Conservation (phyloP, 1,140 invertebrate genomes). For the Amyelois transitella region DNA sequence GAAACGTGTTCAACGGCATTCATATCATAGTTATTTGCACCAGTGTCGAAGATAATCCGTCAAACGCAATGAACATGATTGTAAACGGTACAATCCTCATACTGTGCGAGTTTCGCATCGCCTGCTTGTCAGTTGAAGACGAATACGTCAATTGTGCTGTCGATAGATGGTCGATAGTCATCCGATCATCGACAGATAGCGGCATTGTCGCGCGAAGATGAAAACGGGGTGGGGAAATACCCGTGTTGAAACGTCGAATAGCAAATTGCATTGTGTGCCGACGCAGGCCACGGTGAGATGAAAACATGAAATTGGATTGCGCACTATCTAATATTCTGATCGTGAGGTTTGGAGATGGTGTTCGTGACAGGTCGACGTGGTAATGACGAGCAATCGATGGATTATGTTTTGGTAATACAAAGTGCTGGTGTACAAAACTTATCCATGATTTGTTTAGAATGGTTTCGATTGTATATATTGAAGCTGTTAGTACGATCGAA, state of each 20-base stretch:
- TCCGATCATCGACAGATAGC: constrained; percentile 15
- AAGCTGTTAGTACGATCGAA: too few relatives aligned
- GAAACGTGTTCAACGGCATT: too few relatives aligned
- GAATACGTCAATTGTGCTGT: constrained; percentile 10
- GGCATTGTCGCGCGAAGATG: constrained; percentile 23
- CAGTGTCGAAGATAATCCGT: too few relatives aligned
- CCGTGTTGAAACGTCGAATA: constrained; percentile 47
- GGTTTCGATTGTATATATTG: background rate
- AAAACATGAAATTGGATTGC: constrained; percentile 57
- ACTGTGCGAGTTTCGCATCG: constrained; percentile 10
- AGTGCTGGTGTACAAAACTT: background rate
- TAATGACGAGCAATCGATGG: background rate
- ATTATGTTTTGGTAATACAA: background rate
- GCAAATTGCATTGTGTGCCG: constrained; percentile 52
- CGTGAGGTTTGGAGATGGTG: constrained; percentile 53
- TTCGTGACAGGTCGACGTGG: constrained; percentile 35
- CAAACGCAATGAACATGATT: too few relatives aligned
- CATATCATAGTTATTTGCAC: too few relatives aligned
- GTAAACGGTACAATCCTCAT: too few relatives aligned
- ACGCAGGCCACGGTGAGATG: constrained; percentile 31
- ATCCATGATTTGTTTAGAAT: background rate
- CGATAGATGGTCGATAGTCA: constrained; percentile 15
- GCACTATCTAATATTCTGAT: constrained; percentile 51
- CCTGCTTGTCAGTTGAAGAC: background rate
- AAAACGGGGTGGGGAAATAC: constrained; percentile 36